Evolutionary conservation across 1,140 invertebrate species (phyloP).

Genomic region (Monochamus saltuarius): DNA sequence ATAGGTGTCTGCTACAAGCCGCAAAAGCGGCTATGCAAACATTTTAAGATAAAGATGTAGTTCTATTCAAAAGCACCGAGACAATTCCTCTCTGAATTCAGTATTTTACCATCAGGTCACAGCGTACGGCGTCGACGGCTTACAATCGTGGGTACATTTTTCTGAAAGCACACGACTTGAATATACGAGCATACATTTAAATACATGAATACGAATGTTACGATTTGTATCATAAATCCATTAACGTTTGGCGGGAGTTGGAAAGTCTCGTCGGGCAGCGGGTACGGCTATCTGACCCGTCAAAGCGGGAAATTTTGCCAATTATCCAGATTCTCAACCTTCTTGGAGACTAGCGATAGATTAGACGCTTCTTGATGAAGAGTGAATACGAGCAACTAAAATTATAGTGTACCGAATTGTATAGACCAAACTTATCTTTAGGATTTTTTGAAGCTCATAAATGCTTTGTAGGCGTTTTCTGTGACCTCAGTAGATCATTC

Average conservation of each 20-base stretch:
- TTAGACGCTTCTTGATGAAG: no score
- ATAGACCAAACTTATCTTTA: no score
- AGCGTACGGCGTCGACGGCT: no score
- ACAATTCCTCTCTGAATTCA: slow-evolving; percentile 5
- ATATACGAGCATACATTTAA: slow-evolving; percentile 32
- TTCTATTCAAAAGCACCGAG: slow-evolving; percentile 1
- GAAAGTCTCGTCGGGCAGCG: not conserved
- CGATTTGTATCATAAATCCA: slow-evolving; percentile 31
- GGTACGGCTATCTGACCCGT: not conserved
- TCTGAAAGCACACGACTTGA: slow-evolving; percentile 13
- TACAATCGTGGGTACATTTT: slow-evolving; percentile 1
- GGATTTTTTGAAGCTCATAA: no score
- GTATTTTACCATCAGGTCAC: no score
- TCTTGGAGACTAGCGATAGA: no score
- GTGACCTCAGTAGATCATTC: no score
- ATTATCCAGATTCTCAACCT: not conserved
- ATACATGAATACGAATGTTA: slow-evolving; percentile 31
- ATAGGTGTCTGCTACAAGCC: not conserved
- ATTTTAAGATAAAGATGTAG: not conserved
- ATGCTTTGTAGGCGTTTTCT: no score
- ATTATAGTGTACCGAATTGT: no score
- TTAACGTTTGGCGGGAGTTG: not conserved
- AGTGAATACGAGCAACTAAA: no score
- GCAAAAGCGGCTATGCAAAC: slow-evolving; percentile 1
- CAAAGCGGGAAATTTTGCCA: not conserved